Base-by-base conservation (phyloP, 1,140 invertebrate genomes). In the Camponotus pennsylvanicus region DNA sequence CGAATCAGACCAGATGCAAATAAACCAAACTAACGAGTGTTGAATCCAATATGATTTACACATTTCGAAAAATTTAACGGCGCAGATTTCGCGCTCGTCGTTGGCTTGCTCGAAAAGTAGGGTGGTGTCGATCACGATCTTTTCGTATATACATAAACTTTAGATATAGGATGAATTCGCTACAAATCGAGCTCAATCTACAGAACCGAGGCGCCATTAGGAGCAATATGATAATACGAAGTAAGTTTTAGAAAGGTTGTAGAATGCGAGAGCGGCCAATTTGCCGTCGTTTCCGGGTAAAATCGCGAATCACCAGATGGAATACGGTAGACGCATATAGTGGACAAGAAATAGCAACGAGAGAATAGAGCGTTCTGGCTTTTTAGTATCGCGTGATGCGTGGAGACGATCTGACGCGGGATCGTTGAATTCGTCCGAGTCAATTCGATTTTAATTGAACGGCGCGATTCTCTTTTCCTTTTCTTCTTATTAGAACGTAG, bases 191-290 rank as follows among this genome's bases (percentile, higher is more conserved):
- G 79, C 79, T 83, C 79, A 83, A 83, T 75, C 27, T 73, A 52
- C 63, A 40, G 40, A n/a, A 61, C 21, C 21, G 69, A 71, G 34
- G 21, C 55, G 27, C n/a, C 69, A 21, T 9, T 63, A 49, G 59
- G 71, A 82, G 79, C 79, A 83, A 83, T 83, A 83, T 45, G 49
- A 45, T 57, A 70, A 80, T 83, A 49, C 55, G 27, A 40, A 73
- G 66, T 69, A 32, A 18, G 1, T 61, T 83, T 83, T 83, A 73
- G 57, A 3, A 15, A 73, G 27, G 32, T 73, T 27, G 27, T 61
- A 75, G 40, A 37, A 67, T 69, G 42, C 55, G 18, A 59, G 49
- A 57, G 42, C 21, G 77, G 57, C 21, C 49, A 70, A 69, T 70
- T 52, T n/a, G 49, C 37, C 27, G 27, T 27, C 67, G 55, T 67